Evolutionary conservation across 2,113 vertebrate genomes (phyloP), one percentile per base, ranked within the genome.

Genomic region (Grammomys dolichurus): DNA sequence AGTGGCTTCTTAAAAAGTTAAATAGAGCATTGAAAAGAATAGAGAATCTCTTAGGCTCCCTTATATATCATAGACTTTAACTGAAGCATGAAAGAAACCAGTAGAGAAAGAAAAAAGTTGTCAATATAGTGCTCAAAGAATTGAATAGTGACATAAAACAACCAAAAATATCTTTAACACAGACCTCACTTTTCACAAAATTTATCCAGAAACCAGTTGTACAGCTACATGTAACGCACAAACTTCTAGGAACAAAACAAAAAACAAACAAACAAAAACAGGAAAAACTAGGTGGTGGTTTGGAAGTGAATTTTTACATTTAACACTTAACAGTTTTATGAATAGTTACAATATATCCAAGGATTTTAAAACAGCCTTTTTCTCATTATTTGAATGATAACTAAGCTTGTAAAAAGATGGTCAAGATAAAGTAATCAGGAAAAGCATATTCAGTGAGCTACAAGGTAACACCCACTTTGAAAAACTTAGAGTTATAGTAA

Each of bases 181-280:
- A 88, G n/a, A 85, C 43, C 20, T 97, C 65, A 88, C 28, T 40
- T 95, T 96, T 88, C 36, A 88, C n/a, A 92, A 90, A 95, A 91
- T 89, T 80, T 65, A 76, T 19, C 48, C 92, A 24, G 80, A 80
- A 80, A 46, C 85, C 20, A 11, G 65, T 87, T 36, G 51, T 69
- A 87, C 40, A 36, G 58, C 31, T 90, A 69, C n/a, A 56, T 65
- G 40, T 88, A 75, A 93, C 82, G 89, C 73, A 5, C 2, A 56
- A 1, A 82, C 33, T 80, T 85, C 43, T 77, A n/a, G 17, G 58
- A 17, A 19, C 5, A 28, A 28, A 8, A 69, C 75, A 63, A 16
- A 56, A 56, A 16, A 16, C 13, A 56, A 13, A 56, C 54, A 60
- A 60, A 60, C 58, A 75, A 96, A 92, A 90, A 14, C 46, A 80